Conservation (phyloP, 2,888 invertebrate species). For the Phoenoteleia sp. region DNA sequence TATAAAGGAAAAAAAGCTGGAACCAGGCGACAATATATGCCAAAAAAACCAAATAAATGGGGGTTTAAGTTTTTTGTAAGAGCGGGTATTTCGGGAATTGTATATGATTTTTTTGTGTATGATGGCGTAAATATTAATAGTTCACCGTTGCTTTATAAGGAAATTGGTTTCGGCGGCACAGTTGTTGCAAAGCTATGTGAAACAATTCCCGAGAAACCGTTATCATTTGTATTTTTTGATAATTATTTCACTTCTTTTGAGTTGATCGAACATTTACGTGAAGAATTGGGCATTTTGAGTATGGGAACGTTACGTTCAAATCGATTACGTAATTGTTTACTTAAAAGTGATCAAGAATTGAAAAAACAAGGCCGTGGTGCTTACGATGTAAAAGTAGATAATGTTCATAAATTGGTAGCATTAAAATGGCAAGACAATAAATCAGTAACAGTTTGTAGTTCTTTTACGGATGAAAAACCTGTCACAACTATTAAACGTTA, state of each 20-base stretch:
- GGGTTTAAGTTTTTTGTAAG: slow-evolving; percentile 12
- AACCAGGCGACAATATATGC: slow-evolving; percentile 4
- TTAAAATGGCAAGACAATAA: slow-evolving; percentile 75
- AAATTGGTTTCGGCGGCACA: background rate
- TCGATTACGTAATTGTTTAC: slow-evolving; percentile 38
- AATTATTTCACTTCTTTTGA: background rate
- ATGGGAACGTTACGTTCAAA: slow-evolving; percentile 4
- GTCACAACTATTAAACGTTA: slow-evolving; percentile 40
- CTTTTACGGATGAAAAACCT: slow-evolving; percentile 34
- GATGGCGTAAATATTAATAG: background rate
- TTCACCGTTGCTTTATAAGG: background rate
- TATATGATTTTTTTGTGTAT: slow-evolving; percentile 18
- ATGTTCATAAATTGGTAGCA: slow-evolving; percentile 60
- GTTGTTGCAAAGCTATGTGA: slow-evolving; percentile 4
- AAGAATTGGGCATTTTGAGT: slow-evolving; percentile 1
- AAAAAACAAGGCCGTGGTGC: slow-evolving; percentile 66
- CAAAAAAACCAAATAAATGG: slow-evolving; percentile 6
- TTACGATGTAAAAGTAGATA: slow-evolving; percentile 51
- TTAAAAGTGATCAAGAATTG: slow-evolving; percentile 72
- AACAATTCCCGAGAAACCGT: slow-evolving; percentile 6
- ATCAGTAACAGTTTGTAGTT: slow-evolving; percentile 72
- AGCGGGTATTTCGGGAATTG: slow-evolving; percentile 4
- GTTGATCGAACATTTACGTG: background rate
- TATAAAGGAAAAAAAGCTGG: slow-evolving; percentile 17
- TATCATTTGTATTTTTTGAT: slow-evolving; percentile 1